These are phyloP conservation scores for Excalfactoria chinensis DNA, from an alignment of 2,113 vertebrate species.

Conservation along the genomic window DNA sequence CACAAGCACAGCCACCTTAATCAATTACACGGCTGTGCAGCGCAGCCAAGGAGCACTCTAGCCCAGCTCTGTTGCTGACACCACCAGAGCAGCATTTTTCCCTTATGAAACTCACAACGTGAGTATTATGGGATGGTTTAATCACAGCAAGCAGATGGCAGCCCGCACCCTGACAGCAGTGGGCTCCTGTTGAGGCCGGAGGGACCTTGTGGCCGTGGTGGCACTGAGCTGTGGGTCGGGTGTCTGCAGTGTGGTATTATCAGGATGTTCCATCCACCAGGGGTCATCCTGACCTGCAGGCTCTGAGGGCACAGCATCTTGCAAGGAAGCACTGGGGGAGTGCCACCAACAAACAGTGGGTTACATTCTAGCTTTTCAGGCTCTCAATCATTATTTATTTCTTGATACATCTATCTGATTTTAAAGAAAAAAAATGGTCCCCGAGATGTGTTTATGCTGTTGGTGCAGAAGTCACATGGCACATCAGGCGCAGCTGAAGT, in stretches of 20 bases:
- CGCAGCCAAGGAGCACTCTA: neutral
- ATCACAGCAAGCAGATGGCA: neutral
- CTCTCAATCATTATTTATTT: neutral
- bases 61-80: neutral
- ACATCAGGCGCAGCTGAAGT: neutral
- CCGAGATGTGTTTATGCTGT: neutral
- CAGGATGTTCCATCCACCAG: neutral
- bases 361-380: neutral
- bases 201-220: neutral
- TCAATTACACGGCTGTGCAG: neutral
- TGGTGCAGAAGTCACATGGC: neutral
- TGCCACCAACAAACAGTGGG: neutral
- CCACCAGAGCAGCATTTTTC: neutral
- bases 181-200: neutral
- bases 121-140: neutral
- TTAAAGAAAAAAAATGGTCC: neutral
- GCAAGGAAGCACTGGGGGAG: neutral
- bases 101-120: neutral
- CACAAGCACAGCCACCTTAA: conserved; percentile 45
- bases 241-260: neutral
- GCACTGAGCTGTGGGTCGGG: neutral
- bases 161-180: rapidly evolving
- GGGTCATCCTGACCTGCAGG: neutral
- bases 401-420: neutral
- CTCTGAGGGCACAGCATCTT: neutral